phyloP scores from a whole-genome alignment of 2,113 vertebrate genomes.

The Andinoacara biseriatus region DNA sequence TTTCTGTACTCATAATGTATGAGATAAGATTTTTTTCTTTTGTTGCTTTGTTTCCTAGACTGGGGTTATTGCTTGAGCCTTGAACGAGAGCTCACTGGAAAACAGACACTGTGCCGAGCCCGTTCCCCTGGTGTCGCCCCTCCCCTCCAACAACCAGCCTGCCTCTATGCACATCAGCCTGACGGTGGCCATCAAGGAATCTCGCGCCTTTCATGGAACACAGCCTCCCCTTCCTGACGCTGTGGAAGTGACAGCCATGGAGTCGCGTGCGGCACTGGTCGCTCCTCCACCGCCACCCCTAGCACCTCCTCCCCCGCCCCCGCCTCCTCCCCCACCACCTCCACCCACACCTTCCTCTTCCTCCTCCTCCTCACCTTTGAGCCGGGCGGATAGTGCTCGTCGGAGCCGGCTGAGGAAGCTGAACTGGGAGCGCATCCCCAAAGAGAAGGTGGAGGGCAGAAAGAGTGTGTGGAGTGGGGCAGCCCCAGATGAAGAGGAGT shows the following conservation, averaged over 20 bases:
- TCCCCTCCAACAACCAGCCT: neutral
- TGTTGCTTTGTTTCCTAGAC: constrained; percentile 41
- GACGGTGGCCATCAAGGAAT: constrained; percentile 72
- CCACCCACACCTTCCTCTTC: constrained; percentile 13
- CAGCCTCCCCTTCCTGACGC: constrained; percentile 33
- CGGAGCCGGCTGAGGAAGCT: constrained; percentile 80
- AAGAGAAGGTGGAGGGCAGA: constrained; percentile 82
- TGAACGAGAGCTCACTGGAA: constrained; percentile 9
- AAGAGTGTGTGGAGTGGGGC: constrained; percentile 81
- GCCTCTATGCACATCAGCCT: constrained; percentile 77
- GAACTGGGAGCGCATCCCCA: constrained; percentile 85
- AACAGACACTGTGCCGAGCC: constrained; percentile 13
- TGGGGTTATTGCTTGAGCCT: constrained; percentile 38
- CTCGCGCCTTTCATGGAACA: constrained; percentile 77
- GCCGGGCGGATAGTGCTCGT: constrained; percentile 57
- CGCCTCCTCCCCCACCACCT: constrained; percentile 61
- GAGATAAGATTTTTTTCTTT: neutral
- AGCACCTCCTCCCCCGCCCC: constrained; percentile 42
- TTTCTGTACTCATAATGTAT: constrained; percentile 8
- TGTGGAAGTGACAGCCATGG: constrained; percentile 78
- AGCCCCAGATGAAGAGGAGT: constrained; percentile 70
- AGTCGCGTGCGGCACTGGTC: constrained; percentile 42
- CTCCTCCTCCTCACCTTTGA: constrained; percentile 46
- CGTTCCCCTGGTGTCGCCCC: neutral
- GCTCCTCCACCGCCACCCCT: constrained; percentile 41